Percentiles rank a stretch among this genome's conserved stretches.
These are phyloP conservation scores for Lutjanus campechanus DNA, from an alignment of 2,797 vertebrate genomes.

Conservation along the genomic window DNA sequence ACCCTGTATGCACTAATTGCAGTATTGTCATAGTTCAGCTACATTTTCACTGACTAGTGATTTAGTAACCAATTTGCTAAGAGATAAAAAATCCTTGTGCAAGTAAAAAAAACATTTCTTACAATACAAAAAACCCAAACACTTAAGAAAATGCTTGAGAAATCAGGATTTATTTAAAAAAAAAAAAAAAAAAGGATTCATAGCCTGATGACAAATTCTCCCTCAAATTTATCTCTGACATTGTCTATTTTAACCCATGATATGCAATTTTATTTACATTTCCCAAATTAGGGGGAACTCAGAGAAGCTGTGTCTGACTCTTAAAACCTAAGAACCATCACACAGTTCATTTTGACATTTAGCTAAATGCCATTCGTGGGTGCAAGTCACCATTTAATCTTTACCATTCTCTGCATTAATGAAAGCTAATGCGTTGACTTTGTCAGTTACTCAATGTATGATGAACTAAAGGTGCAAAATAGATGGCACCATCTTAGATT, in stretches of 20 bases:
- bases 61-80: neutral
- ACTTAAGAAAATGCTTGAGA: neutral
- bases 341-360: neutral
- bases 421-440: neutral
- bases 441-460: neutral
- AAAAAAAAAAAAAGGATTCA: neutral
- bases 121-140: conserved; percentile 3
- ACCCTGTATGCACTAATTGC: no score
- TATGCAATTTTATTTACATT: neutral
- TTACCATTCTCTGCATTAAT: neutral
- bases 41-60: neutral
- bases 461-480: conserved; percentile 3
- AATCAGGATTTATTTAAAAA: conserved; percentile 49
- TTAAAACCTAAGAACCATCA: neutral
- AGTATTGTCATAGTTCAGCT: neutral
- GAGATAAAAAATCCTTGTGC: neutral
- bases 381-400: neutral
- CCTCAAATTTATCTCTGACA: neutral
- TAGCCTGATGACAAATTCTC: conserved; percentile 20
- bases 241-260: neutral
- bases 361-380: neutral
- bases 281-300: neutral
- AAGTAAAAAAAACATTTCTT: neutral
- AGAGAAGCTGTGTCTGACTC: neutral
- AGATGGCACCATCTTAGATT: neutral